Percentiles rank a stretch among this genome's conserved stretches.
Evolutionary conservation across 2,113 vertebrate species (phyloP).

Genomic region (Ammodytes dubius): DNA sequence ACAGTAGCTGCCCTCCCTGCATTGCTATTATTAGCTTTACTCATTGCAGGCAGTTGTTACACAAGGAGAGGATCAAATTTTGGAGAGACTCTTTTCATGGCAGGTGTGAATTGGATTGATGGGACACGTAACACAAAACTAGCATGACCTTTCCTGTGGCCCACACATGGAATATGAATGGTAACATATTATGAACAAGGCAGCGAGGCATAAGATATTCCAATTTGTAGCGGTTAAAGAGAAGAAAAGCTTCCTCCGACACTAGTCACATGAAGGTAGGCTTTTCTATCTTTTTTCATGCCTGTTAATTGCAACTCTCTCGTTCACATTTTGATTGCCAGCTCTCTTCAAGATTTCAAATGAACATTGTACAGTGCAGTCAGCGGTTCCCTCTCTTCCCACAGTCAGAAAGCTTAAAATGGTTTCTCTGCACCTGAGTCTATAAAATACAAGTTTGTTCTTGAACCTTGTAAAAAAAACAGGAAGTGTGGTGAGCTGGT

Average conservation of each 20-base stretch:
- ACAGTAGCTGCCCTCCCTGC: slow-evolving; percentile 18
- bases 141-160: slow-evolving; percentile 46
- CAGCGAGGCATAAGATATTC: neutral
- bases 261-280: neutral
- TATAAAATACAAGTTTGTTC: slow-evolving; percentile 32
- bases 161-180: slow-evolving; percentile 27
- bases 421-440: neutral
- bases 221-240: neutral
- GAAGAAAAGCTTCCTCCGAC: neutral
- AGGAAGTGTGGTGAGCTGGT: neutral
- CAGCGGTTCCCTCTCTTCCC: slow-evolving; percentile 1
- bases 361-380: neutral
- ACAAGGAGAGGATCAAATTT: slow-evolving; percentile 47
- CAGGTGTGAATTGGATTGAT: slow-evolving; percentile 53
- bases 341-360: slow-evolving; percentile 13
- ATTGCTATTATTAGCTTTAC: slow-evolving; percentile 52
- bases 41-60: slow-evolving; percentile 37
- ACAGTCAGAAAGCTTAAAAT: slow-evolving; percentile 7
- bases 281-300: neutral
- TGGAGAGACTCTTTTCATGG: slow-evolving; percentile 12
- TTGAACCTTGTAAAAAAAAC: neutral
- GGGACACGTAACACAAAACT: slow-evolving; percentile 42
- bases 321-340: slow-evolving; percentile 4
- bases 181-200: neutral
- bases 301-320: neutral